Evolutionary conservation across 2,888 invertebrate species (phyloP).

Genomic region (Gymnocheta viridis): DNA sequence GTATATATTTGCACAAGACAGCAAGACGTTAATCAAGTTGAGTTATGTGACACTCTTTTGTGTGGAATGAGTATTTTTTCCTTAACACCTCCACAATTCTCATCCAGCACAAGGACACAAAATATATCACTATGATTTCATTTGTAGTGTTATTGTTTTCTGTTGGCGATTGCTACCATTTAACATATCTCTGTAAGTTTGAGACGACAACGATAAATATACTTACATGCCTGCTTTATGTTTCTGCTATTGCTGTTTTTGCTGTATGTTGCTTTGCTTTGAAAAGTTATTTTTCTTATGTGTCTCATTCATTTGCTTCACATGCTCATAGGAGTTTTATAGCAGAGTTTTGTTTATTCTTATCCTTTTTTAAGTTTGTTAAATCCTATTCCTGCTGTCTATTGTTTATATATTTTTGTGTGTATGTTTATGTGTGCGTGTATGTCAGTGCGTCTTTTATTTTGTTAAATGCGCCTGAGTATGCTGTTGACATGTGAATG

Average conservation of each 20-base stretch:
- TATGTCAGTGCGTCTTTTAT: conserved; percentile 21
- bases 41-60: conserved; percentile 82
- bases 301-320: conserved; percentile 60
- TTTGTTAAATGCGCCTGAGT: conserved; percentile 56
- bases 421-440: background rate
- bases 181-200: conserved; percentile 63
- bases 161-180: conserved; percentile 67
- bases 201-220: conserved; percentile 26
- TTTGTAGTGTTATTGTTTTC: conserved; percentile 67
- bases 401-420: background rate
- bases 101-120: conserved; percentile 10
- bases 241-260: conserved; percentile 20
- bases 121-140: conserved; percentile 61
- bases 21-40: conserved; percentile 82
- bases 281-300: conserved; percentile 38
- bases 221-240: conserved; percentile 12
- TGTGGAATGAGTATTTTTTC: conserved; percentile 62
- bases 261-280: conserved; percentile 38
- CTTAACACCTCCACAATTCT: conserved; percentile 35
- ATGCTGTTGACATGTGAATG: conserved; percentile 71
- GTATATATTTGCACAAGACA: conserved; percentile 68
- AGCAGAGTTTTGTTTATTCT: conserved; percentile 40
- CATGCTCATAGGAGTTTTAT: conserved; percentile 5
- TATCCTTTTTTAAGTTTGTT: conserved; percentile 49
- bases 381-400: conserved; percentile 46